Conservation (phyloP, 2,888 invertebrate genomes). For the Xestoiulus laeticollis region DNA sequence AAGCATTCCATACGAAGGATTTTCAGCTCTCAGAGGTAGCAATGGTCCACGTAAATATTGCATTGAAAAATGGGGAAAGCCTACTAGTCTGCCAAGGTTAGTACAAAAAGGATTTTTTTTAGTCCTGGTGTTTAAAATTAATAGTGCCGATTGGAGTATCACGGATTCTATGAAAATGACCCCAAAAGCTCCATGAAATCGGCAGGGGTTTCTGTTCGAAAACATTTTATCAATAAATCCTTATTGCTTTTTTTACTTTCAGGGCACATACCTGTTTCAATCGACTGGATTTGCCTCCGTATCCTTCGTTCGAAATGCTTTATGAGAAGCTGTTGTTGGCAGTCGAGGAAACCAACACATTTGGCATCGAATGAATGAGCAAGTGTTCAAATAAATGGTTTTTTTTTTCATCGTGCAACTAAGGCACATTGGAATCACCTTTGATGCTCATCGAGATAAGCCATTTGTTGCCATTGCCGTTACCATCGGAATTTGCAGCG, state of each 20-base stretch:
- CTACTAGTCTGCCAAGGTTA: slow-evolving; percentile 87
- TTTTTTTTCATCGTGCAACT: neutral
- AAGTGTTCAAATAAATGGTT: neutral
- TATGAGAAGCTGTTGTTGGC: slow-evolving; percentile 91
- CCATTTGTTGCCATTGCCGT: neutral
- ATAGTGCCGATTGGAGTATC: too few species aligned
- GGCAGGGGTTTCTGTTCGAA: too few species aligned
- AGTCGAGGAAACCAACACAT: slow-evolving; percentile 95
- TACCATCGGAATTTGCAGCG: neutral
- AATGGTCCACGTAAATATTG: slow-evolving; percentile 96
- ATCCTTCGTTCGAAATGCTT: slow-evolving; percentile 89
- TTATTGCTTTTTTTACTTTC: slow-evolving; percentile 60
- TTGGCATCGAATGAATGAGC: slow-evolving; percentile 86
- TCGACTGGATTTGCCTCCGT: slow-evolving; percentile 93
- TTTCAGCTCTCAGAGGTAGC: slow-evolving; percentile 91
- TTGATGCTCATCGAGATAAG: neutral
- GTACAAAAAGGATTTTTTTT: neutral
- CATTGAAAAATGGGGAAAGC: slow-evolving; percentile 96
- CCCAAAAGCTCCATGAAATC: too few species aligned
- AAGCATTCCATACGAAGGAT: slow-evolving; percentile 97
- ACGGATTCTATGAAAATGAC: too few species aligned
- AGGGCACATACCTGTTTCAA: slow-evolving; percentile 98
- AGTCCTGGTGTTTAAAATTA: too few species aligned
- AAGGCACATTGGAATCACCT: neutral
- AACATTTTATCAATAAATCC: neutral